Evolutionary conservation across 2,797 vertebrate species (phyloP).

Genomic region (Psittacula derbiana): DNA sequence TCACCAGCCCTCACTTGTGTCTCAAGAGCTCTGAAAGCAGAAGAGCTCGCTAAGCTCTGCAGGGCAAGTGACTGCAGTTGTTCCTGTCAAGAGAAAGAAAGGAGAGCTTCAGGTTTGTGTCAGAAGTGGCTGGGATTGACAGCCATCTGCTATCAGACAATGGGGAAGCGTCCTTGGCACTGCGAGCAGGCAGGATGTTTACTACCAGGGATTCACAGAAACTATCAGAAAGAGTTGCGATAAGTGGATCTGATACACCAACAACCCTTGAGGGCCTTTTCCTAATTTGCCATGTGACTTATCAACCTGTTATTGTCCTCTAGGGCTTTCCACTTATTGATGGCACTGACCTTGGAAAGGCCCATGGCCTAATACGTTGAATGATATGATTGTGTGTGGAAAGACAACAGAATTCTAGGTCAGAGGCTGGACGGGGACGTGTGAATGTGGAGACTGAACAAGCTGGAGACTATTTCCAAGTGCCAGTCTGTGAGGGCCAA

Average conservation of each 20-base stretch:
- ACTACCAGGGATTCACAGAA: background rate
- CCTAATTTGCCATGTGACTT: conserved; percentile 50
- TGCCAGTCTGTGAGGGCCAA: background rate
- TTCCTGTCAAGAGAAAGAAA: background rate
- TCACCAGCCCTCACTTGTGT: fast-evolving
- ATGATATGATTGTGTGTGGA: conserved; percentile 27
- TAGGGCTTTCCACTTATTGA: conserved; percentile 44
- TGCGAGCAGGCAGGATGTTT: conserved; percentile 33
- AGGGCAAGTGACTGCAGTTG: background rate
- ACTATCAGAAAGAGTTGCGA: conserved; percentile 1
- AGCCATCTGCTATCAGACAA: background rate
- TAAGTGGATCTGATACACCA: conserved; percentile 35
- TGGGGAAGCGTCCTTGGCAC: conserved; percentile 5
- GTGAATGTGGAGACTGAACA: background rate
- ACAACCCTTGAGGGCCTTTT: conserved; percentile 56
- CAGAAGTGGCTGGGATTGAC: background rate
- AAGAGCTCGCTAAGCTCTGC: background rate
- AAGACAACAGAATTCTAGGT: conserved; percentile 24
- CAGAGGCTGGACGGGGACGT: background rate
- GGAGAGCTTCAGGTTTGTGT: background rate
- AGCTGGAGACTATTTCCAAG: background rate
- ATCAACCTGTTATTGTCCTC: conserved; percentile 59
- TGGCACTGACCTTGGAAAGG: conserved; percentile 44
- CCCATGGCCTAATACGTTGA: conserved; percentile 3
- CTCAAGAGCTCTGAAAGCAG: background rate